A percentile compares a stretch with the other conserved stretches of the same genome.
phyloP scores from a whole-genome alignment of 2,797 vertebrate species.

The Epinephelus awoara region DNA sequence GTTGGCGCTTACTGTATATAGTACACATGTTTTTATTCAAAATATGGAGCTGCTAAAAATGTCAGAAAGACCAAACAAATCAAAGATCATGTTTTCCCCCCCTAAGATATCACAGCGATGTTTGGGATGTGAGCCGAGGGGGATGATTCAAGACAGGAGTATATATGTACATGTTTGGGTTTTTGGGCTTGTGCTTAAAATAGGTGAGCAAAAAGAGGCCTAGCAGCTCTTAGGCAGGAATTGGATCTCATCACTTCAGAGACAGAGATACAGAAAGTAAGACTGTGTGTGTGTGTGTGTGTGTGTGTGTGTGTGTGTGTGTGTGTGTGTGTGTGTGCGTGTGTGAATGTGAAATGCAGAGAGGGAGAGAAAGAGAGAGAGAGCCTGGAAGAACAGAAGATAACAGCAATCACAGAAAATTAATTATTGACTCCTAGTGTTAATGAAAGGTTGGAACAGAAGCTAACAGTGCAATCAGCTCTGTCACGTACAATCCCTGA shows the following conservation, averaged over 20 bases:
- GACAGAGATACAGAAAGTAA: slow-evolving; percentile 44
- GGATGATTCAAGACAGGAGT: slow-evolving; percentile 23
- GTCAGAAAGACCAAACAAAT: slow-evolving; percentile 13
- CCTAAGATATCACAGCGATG: slow-evolving; percentile 31
- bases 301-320: slow-evolving; percentile 14
- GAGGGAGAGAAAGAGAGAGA: neutral
- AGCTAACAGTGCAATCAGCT: slow-evolving; percentile 81
- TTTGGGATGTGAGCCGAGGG: slow-evolving; percentile 27
- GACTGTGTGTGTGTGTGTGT: neutral
- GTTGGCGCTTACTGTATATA: slow-evolving; percentile 12
- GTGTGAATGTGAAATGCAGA: slow-evolving; percentile 19
- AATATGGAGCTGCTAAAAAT: slow-evolving; percentile 21
- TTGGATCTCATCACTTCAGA: slow-evolving; percentile 57
- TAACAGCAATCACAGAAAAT: slow-evolving; percentile 81
- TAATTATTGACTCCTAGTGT: slow-evolving; percentile 79
- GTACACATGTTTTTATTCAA: slow-evolving; percentile 13
- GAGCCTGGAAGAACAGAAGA: slow-evolving; percentile 63
- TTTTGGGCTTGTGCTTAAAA: slow-evolving; percentile 53
- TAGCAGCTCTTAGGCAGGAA: slow-evolving; percentile 47
- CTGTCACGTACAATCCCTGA: slow-evolving; percentile 62
- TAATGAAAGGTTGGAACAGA: slow-evolving; percentile 81
- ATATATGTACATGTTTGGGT: slow-evolving; percentile 22
- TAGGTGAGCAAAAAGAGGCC: slow-evolving; percentile 40
- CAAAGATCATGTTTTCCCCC: slow-evolving; percentile 18
- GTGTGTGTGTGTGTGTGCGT: slow-evolving; percentile 5